A percentile compares a stretch with the other conserved stretches of the same genome.
Conservation (phyloP, 1,140 invertebrate genomes). For the Lutraria rhynchaena region DNA sequence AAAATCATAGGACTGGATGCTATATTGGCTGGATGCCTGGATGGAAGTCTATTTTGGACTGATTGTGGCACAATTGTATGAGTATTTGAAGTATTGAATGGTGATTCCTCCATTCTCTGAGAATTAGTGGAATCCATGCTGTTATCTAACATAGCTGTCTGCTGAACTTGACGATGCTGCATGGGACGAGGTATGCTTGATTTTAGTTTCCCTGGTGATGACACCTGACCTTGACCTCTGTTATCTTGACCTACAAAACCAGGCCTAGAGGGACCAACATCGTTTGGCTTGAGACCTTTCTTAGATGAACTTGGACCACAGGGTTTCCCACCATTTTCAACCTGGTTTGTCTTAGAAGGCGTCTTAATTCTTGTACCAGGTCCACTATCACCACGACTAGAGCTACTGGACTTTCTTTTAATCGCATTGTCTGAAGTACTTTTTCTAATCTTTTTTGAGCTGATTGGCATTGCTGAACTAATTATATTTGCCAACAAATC, state of each 20-base stretch:
- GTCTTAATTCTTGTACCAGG: constrained; percentile 48
- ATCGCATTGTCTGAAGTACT: constrained; percentile 76
- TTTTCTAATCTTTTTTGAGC: constrained; percentile 72
- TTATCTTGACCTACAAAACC: background rate
- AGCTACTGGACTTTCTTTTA: constrained; percentile 69
- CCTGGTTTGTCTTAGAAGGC: constrained; percentile 5
- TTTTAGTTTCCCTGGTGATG: constrained; percentile 43
- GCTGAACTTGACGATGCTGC: constrained; percentile 37
- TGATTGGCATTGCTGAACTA: constrained; percentile 80
- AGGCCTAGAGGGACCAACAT: background rate
- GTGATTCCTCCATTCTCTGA: constrained; percentile 57
- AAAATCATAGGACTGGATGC: constrained; percentile 39
- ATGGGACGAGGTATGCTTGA: constrained; percentile 45
- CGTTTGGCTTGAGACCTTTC: constrained; percentile 27
- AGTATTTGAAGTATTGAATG: constrained; percentile 35
- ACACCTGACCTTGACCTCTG: constrained; percentile 9
- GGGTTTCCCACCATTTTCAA: constrained; percentile 15
- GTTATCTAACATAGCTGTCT: constrained; percentile 33
- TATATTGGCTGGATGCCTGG: background rate
- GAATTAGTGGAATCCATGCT: constrained; percentile 49
- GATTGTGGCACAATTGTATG: background rate
- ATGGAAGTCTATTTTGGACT: background rate
- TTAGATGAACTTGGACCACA: constrained; percentile 41
- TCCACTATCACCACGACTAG: constrained; percentile 49
- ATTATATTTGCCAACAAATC: constrained; percentile 82